Base-by-base conservation (phyloP, 1,140 invertebrate genomes). In the Drosophila nannoptera region DNA sequence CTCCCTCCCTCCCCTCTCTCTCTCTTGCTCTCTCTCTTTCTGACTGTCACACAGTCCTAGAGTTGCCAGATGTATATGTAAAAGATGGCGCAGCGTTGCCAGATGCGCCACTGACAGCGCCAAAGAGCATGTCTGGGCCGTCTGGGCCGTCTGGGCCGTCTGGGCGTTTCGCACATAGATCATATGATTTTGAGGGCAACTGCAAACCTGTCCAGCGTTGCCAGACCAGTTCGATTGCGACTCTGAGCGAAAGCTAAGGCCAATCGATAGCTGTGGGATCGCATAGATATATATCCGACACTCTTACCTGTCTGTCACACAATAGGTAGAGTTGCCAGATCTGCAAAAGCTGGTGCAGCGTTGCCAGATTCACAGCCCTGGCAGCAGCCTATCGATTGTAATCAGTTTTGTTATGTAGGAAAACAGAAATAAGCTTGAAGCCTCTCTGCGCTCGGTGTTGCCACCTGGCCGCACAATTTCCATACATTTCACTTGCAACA, bases 121-220 rank as follows among this genome's bases (percentile, higher is more conserved):
- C 53, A 14, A 14, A 14, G 53, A 12, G 12, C 40, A 33, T 14
- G n/a, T 12, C 54, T 11, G 7, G 12, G 31, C 48, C 54, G n/a
- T n/a, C n/a, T 38, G n/a, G n/a, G n/a, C n/a, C n/a, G 35, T 36
- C 9, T 36, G 35, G 9, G 7, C 5, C 35, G n/a, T n/a, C n/a
- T n/a, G n/a, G n/a, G n/a, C n/a, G n/a, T n/a, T n/a, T n/a, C 32
- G 61, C 55, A 54, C 60, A 59, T 54, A 63, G 45, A 43, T 36
- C 60, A 40, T 48, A 59, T 59, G 46, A 46, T 33, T 32, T 43
- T 43, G 32, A 42, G 52, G 38, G 31, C 42, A 54, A 43, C 38
- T 7, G n/a, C 9, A 42, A 33, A 56, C 40, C n/a, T 45, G 31
- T 7, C 40, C 14, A 29, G 40, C n/a, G 40, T 43, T 43, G 40